Percentiles rank a stretch among this genome's conserved stretches.
These are phyloP conservation scores for Apodemus speciosus DNA, from an alignment of 2,113 vertebrate species.

Conservation along the genomic window DNA sequence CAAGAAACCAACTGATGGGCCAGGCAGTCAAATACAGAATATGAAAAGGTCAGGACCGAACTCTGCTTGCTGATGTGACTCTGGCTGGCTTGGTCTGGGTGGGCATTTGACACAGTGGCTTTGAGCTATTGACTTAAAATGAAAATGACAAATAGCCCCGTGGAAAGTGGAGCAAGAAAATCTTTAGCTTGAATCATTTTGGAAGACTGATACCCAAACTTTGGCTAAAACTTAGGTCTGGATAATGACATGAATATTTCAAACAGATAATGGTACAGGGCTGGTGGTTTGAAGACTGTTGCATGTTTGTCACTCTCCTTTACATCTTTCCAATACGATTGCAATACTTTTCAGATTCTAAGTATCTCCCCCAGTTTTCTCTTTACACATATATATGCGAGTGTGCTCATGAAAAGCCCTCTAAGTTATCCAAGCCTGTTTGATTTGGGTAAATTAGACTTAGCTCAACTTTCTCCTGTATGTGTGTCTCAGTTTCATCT, in stretches of 20 bases:
- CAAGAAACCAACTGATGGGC: constrained; percentile 67
- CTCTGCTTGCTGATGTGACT: constrained; percentile 66
- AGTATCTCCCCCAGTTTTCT: neutral
- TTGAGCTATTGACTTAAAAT: constrained; percentile 61
- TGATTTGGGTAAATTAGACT: neutral
- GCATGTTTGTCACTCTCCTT: neutral
- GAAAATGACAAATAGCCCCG: constrained; percentile 46
- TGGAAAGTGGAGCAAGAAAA: constrained; percentile 25
- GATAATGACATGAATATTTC: constrained; percentile 25
- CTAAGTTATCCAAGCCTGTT: neutral
- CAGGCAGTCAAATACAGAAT: constrained; percentile 73
- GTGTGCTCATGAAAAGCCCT: neutral
- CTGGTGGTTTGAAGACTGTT: constrained; percentile 9
- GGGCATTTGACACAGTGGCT: constrained; percentile 44
- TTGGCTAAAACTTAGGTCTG: neutral
- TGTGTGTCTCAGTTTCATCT: neutral
- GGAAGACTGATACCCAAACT: constrained; percentile 14
- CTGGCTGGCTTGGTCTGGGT: constrained; percentile 46
- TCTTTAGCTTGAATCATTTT: neutral
- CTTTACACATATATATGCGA: neutral
- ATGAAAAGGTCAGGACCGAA: constrained; percentile 79
- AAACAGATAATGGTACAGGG: constrained; percentile 4
- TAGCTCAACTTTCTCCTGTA: neutral
- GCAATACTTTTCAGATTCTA: neutral
- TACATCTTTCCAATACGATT: neutral